Evolutionary conservation across 2,888 invertebrate genomes (phyloP), one percentile per base, ranked within the genome.

Genomic region (Acanthosepion lycidas): DNA sequence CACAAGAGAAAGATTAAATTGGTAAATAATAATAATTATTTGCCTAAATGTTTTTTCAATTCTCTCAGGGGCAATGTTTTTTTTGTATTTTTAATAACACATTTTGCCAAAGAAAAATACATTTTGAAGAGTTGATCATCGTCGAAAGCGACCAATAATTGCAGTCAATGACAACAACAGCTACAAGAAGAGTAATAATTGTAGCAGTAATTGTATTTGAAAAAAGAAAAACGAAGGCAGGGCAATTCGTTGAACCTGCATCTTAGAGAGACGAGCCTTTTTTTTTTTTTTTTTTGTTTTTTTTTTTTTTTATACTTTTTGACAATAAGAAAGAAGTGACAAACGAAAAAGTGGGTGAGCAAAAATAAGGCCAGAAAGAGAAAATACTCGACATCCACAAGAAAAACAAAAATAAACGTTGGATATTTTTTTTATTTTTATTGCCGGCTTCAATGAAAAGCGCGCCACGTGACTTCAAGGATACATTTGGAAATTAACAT

Each of bases 391-490:
- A 78, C n/a, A 78, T 18, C n/a, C 78, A 9, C n/a, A 78, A 78
- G 15, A 9, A n/a, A 4, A n/a, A 33, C 6, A 64, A 78, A n/a
- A 78, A 78, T 59, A 78, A 78, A 78, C n/a, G n/a, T n/a, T 18
- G n/a, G 4, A n/a, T 78, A 1, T 78, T 78, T 12, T 18, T 18
- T 78, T 33, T 33, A 33, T 33, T 33, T 33, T 78, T 59, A 59
- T 78, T 78, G n/a, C 78, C 78, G 78, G 78, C 78, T 78, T n/a
- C n/a, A 78, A 78, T n/a, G n/a, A 78, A 33, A 78, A 78, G n/a
- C n/a, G n/a, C n/a, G 78, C n/a, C 78, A 78, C n/a, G 78, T 78
- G 78, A 78, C 78, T n/a, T n/a, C 78, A n/a, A 78, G 9, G 20
- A 78, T n/a, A n/a, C 12, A 78, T n/a, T 78, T n/a, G 9, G n/a